Conservation (phyloP, 2,113 vertebrate genomes). For the Trachemys scripta region DNA sequence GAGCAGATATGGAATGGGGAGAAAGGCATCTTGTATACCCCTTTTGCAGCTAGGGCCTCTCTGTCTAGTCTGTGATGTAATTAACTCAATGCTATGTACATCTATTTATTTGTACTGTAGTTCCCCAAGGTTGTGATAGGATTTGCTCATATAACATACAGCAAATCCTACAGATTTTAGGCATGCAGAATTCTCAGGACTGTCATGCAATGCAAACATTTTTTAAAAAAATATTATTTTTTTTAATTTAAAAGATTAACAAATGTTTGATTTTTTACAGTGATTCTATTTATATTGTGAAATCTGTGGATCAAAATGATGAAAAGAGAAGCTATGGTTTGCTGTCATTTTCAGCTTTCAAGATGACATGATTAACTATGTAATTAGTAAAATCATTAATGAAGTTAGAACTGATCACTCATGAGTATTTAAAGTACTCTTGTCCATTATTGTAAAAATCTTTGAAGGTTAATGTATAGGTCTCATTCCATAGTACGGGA, state of each 20-base stretch:
- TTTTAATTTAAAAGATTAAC: not conserved
- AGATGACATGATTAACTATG: slow-evolving; percentile 65
- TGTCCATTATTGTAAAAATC: slow-evolving; percentile 21
- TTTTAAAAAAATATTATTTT: not conserved
- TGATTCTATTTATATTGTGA: not conserved
- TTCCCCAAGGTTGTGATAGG: not conserved
- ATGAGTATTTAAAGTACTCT: slow-evolving; percentile 21
- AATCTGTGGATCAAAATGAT: not conserved
- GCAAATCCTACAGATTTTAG: not conserved
- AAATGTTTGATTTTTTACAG: not conserved
- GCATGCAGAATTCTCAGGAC: not conserved
- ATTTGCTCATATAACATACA: not conserved
- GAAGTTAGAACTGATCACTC: slow-evolving; percentile 42
- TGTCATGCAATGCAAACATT: not conserved
- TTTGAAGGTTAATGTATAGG: slow-evolving; percentile 46
- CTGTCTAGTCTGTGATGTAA: not conserved
- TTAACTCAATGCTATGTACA: not conserved
- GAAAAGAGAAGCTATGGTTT: not conserved
- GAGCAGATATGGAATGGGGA: not conserved
- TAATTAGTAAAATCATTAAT: slow-evolving; percentile 64
- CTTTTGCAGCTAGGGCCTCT: not conserved
- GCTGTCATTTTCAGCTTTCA: slow-evolving; percentile 48
- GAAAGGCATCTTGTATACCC: not conserved
- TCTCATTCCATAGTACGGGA: not conserved
- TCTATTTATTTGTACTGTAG: not conserved